Evolutionary conservation across 2,113 vertebrate genomes (phyloP).

Genomic region (Campylomormyrus numenius): DNA sequence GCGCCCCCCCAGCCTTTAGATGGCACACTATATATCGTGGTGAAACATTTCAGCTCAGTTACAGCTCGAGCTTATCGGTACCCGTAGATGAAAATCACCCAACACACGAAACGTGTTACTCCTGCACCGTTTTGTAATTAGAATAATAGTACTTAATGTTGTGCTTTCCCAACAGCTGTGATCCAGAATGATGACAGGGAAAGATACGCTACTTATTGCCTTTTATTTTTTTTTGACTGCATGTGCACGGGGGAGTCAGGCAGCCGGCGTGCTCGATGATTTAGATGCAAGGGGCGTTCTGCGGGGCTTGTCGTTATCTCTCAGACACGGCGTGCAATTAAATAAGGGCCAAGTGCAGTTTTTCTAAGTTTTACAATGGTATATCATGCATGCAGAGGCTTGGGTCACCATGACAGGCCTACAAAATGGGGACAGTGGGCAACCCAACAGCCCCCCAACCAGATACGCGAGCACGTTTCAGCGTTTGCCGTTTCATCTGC

Average conservation of each 20-base stretch:
- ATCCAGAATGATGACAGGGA: background rate
- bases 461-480: background rate
- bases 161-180: slow-evolving; percentile 8
- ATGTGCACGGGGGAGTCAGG: background rate
- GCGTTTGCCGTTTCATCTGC: background rate
- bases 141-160: background rate
- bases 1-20: background rate
- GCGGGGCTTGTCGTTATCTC: background rate
- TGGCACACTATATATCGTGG: background rate
- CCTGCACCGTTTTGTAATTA: background rate
- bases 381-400: background rate
- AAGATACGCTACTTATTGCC: background rate
- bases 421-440: background rate
- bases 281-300: background rate
- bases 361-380: background rate
- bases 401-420: background rate
- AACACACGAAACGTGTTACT: background rate
- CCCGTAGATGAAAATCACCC: background rate
- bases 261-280: background rate
- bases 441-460: background rate
- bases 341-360: background rate
- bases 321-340: background rate
- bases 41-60: background rate
- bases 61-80: background rate
- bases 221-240: background rate